Evolutionary conservation across 2,113 vertebrate species (phyloP).

Genomic region (Lipotes vexillifer): DNA sequence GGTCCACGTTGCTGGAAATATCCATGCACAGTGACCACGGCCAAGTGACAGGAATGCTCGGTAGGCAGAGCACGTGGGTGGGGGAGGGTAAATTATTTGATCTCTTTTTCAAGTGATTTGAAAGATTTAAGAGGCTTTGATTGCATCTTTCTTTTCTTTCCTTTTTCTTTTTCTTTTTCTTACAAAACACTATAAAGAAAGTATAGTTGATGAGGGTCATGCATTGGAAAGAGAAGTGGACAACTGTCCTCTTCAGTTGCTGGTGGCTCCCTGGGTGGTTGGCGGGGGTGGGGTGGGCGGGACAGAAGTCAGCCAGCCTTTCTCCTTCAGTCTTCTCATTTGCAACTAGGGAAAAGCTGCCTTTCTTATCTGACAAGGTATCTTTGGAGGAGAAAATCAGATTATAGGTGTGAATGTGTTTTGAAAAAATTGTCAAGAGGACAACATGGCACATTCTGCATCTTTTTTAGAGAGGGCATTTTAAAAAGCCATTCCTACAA

Average conservation of each 20-base stretch:
- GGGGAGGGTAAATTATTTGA: background rate
- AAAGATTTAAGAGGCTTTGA: background rate
- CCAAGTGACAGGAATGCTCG: background rate
- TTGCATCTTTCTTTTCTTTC: background rate
- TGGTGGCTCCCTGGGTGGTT: background rate
- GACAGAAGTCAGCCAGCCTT: background rate
- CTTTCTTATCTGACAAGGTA: background rate
- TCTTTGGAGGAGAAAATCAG: background rate
- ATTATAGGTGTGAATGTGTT: background rate
- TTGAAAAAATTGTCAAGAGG: background rate
- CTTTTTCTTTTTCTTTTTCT: background rate
- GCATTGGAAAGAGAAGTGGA: background rate
- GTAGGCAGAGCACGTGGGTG: background rate
- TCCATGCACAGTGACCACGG: background rate
- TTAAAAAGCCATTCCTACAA: background rate
- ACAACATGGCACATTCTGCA: background rate
- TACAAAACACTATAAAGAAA: background rate
- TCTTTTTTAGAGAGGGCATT: background rate
- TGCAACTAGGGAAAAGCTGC: background rate
- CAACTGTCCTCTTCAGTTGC: background rate
- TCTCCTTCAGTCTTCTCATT: background rate
- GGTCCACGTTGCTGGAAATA: background rate
- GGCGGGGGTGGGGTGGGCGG: fast-evolving
- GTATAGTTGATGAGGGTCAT: background rate
- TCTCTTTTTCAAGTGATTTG: background rate